Evolutionary conservation across 2,888 invertebrate species (phyloP), one percentile per base, ranked within the genome.

Genomic region (Pammene fasciana): DNA sequence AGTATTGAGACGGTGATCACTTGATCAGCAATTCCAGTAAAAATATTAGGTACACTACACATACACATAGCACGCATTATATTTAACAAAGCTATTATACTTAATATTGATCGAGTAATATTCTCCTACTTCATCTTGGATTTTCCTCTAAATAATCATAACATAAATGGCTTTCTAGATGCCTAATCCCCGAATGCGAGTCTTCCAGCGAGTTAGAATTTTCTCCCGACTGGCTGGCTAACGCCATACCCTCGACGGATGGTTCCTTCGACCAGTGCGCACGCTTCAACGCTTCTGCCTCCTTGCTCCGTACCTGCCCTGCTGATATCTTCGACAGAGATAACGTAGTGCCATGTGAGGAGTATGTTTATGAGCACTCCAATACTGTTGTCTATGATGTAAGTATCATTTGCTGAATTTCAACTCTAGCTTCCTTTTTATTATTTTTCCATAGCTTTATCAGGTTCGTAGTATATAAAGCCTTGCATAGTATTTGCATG

Each of bases 221-320:
- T 73, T 73, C 78, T 54, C 80, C 82, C 14, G 52, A 78, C 0
- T 91, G 90, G 89, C 71, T 87, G 36, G 71, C 76, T 45, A 72
- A 80, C 60, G 86, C 89, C 1, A 79, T 83, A 13, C 87, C 89
- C 4, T 78, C 74, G 52, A 74, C 75, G 10, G 70, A 71, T 26
- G 73, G 64, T 6, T 45, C 45, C n/a, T 72, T 82, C 72, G 82
- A 86, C 38, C 82, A 82, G 26, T 89, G 89, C 72, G 75, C 75
- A 46, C 83, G 86, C 4, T 88, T 77, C 26, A 43, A 55, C 48
- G 14, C n/a, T 52, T 13, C 46, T 13, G 0, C 13, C 13, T 43
- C 60, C 26, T n/a, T 1, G 10, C 14, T 14, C 16, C 38, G 18
- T 10, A 50, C 50, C 18, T 73, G 73, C 36, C 65, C 71, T 26